Percentiles rank a stretch among this genome's conserved stretches.
These are phyloP conservation scores for Tychaedon coryphoeus DNA, from an alignment of 2,113 vertebrate species.

Conservation along the genomic window DNA sequence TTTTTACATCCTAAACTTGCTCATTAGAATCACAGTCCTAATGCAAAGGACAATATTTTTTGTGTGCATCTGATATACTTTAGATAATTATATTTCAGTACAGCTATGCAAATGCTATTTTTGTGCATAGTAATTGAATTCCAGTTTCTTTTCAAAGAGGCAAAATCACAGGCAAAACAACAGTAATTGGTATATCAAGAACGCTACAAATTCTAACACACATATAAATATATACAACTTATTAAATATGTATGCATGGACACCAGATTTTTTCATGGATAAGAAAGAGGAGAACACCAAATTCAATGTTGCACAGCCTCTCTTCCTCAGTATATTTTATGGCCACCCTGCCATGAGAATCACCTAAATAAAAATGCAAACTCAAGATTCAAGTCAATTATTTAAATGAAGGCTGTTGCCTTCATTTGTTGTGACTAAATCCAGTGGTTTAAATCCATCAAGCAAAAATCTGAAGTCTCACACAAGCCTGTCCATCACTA, in stretches of 20 bases:
- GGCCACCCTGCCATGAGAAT: neutral
- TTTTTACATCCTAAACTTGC: neutral
- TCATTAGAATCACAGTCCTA: neutral
- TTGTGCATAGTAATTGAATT: neutral
- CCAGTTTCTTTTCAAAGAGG: neutral
- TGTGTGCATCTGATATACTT: neutral
- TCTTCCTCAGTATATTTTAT: neutral
- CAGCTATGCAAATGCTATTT: slow-evolving; percentile 5
- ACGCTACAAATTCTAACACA: neutral
- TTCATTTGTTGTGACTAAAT: neutral
- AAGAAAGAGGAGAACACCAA: neutral
- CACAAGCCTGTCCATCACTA: neutral
- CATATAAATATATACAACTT: neutral
- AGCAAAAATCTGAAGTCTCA: neutral
- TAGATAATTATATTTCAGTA: neutral
- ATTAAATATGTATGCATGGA: neutral
- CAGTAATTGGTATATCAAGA: slow-evolving; percentile 4
- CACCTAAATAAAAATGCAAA: slow-evolving; percentile 13
- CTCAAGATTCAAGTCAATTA: neutral
- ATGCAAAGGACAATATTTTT: neutral
- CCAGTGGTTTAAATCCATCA: neutral
- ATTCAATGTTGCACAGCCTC: neutral
- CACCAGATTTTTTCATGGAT: neutral
- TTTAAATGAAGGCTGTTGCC: neutral
- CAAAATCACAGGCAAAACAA: slow-evolving; percentile 5